Evolutionary conservation across 2,113 vertebrate species (phyloP).

Genomic region (Hypanus sabinus): DNA sequence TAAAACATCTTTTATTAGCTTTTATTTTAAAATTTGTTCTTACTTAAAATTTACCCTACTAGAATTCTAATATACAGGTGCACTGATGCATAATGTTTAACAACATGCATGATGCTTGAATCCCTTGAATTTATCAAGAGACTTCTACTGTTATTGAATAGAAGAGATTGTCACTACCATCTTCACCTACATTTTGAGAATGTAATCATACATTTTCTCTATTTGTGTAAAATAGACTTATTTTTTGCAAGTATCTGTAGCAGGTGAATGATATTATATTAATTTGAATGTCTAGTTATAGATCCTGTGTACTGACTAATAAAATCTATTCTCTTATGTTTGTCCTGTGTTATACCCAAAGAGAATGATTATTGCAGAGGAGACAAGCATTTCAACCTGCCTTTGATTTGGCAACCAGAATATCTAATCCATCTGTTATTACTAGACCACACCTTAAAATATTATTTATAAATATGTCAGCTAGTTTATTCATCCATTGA

Average conservation of each 20-base stretch:
- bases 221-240: neutral
- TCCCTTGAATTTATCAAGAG: neutral
- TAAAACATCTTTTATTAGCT: neutral
- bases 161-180: neutral
- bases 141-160: neutral
- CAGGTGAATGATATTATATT: neutral
- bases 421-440: neutral
- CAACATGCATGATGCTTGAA: neutral
- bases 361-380: neutral
- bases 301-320: neutral
- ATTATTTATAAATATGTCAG: conserved; percentile 16
- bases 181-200: neutral
- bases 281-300: neutral
- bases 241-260: neutral
- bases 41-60: neutral
- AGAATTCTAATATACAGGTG: neutral
- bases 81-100: neutral
- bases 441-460: conserved; percentile 4
- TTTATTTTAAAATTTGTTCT: conserved; percentile 12
- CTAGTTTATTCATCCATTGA: neutral
- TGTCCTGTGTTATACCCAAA: neutral
- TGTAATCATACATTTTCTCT: no score
- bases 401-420: conserved; percentile 9
- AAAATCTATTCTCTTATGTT: neutral
- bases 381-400: neutral